A percentile compares a stretch with the other conserved stretches of the same genome.
These are phyloP conservation scores for Microchrysa polita DNA, from an alignment of 2,888 invertebrate genomes.

Conservation along the genomic window DNA sequence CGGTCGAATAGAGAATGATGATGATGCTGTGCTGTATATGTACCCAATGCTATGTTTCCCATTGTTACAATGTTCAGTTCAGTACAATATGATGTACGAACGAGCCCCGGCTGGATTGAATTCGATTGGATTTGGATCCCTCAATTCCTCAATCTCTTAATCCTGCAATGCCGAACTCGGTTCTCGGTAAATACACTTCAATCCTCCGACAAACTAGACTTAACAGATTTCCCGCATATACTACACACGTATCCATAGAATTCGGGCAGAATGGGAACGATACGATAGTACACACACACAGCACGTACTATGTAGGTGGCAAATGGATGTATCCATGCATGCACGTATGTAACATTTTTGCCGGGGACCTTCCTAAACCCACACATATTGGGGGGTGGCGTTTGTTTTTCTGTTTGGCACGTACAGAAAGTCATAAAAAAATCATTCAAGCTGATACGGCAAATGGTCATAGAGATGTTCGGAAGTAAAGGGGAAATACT, in stretches of 20 bases:
- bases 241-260: too few relatives aligned
- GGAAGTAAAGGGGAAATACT: too few relatives aligned
- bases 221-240: slow-evolving; percentile 41
- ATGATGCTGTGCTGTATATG: too few relatives aligned
- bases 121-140: slow-evolving; percentile 34
- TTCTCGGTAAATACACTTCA: slow-evolving; percentile 42
- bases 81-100: not conserved
- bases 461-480: too few relatives aligned
- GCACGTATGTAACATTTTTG: slow-evolving; percentile 20
- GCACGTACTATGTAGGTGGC: slow-evolving; percentile 27
- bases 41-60: not conserved
- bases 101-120: slow-evolving; percentile 24
- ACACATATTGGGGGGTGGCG: too few relatives aligned
- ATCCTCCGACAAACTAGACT: slow-evolving; percentile 43
- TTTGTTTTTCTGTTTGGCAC: not conserved
- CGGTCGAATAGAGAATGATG: too few relatives aligned
- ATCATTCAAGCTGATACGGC: not conserved
- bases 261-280: too few relatives aligned
- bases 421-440: slow-evolving; percentile 32
- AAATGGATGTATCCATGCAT: slow-evolving; percentile 28
- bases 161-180: slow-evolving; percentile 27
- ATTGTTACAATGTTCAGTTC: slow-evolving; percentile 4
- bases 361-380: not conserved
- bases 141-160: slow-evolving; percentile 28
- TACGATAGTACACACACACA: too few relatives aligned